Evolutionary conservation across 2,797 vertebrate genomes (phyloP).

Genomic region (Crax fasciolata): DNA sequence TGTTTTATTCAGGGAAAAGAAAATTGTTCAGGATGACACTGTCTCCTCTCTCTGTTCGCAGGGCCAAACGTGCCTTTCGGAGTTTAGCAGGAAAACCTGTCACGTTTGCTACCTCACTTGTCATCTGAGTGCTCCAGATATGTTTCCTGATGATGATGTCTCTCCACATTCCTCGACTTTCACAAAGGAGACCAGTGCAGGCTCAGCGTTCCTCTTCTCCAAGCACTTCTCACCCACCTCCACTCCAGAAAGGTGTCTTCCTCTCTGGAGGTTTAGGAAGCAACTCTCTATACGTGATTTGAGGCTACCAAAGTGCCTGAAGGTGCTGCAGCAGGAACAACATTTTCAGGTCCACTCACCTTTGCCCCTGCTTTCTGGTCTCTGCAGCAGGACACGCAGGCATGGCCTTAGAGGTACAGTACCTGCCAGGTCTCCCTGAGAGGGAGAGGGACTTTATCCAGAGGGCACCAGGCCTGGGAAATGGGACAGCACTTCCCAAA

Average conservation of each 20-base stretch:
- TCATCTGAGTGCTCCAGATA: background rate
- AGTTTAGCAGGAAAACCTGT: background rate
- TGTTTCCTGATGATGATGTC: background rate
- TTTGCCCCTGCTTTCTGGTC: background rate
- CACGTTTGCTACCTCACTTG: slow-evolving; percentile 23
- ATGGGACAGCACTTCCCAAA: background rate
- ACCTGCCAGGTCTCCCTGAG: background rate
- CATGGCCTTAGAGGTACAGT: background rate
- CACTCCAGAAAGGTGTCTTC: background rate
- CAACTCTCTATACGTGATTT: background rate
- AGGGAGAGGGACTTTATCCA: background rate
- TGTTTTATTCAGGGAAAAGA: slow-evolving; percentile 34
- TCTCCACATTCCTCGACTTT: background rate
- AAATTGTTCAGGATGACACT: slow-evolving; percentile 9
- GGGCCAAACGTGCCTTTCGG: background rate
- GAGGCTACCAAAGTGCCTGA: background rate
- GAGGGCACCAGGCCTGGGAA: background rate
- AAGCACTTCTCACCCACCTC: slow-evolving; percentile 14
- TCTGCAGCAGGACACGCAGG: background rate
- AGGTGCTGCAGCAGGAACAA: background rate
- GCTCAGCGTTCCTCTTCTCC: slow-evolving; percentile 8
- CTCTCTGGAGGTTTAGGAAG: background rate
- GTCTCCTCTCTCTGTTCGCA: background rate
- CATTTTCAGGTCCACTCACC: background rate
- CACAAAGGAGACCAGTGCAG: background rate